Percentiles rank a stretch among this genome's conserved stretches.
phyloP scores from a whole-genome alignment of 2,113 vertebrate genomes.

The Chascanopsetta lugubris region DNA sequence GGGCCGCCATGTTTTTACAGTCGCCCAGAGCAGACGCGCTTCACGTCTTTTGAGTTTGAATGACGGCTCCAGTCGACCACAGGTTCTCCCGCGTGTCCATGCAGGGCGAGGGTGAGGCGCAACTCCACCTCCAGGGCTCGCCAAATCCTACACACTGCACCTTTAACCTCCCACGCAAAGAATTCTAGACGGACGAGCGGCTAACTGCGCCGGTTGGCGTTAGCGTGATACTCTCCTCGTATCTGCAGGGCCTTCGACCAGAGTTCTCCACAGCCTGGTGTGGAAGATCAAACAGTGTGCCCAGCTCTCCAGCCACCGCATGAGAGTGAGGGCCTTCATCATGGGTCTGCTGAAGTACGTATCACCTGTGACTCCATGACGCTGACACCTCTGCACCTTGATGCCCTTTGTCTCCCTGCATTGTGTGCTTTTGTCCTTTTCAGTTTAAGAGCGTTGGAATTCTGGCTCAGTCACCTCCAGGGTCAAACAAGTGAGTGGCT shows the following conservation, averaged over 20 bases:
- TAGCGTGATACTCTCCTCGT: background rate
- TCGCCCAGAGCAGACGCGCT: too few species aligned
- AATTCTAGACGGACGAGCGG: too few species aligned
- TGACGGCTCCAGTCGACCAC: too few species aligned
- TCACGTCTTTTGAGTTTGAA: too few species aligned
- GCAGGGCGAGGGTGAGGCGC: too few species aligned
- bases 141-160: too few species aligned
- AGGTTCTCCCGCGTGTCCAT: too few species aligned
- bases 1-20: too few species aligned
- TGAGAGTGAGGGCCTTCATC: slow-evolving; percentile 94
- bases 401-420: background rate
- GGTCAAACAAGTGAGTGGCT: slow-evolving; percentile 85
- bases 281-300: slow-evolving; percentile 88
- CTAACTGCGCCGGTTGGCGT: too few species aligned
- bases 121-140: too few species aligned
- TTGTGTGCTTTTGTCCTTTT: slow-evolving; percentile 39
- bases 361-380: background rate
- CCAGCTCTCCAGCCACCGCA: slow-evolving; percentile 87
- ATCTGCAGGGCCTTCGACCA: slow-evolving; percentile 87
- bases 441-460: slow-evolving; percentile 92
- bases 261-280: slow-evolving; percentile 86
- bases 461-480: slow-evolving; percentile 94
- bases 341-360: slow-evolving; percentile 97
- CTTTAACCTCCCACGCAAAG: too few species aligned
- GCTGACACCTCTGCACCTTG: too few species aligned